phyloP scores from a whole-genome alignment of 92 coral and sea anemone genomes.

The Pocillopora grandis region DNA sequence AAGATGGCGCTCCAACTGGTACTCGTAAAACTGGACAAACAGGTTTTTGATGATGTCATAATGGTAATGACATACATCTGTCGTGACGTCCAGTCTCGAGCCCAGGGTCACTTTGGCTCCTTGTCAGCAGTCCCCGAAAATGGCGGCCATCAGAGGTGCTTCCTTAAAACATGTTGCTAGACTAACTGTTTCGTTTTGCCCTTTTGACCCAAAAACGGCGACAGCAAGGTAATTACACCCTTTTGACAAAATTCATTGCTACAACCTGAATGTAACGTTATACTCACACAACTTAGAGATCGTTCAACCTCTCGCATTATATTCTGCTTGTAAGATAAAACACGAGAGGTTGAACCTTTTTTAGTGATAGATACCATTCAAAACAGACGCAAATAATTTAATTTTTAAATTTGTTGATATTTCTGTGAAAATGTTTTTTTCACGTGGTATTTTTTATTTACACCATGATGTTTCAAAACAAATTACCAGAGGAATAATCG shows the following conservation, averaged over 20 bases:
- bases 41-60: slow-evolving; percentile 43
- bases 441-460: too few relatives aligned
- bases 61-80: not conserved
- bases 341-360: too few relatives aligned
- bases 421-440: too few relatives aligned
- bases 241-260: not conserved
- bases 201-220: slow-evolving; percentile 85
- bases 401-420: too few relatives aligned
- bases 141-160: slow-evolving; percentile 93
- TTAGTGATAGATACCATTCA: too few relatives aligned
- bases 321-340: too few relatives aligned
- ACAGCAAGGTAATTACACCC: slow-evolving; percentile 73
- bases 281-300: not conserved
- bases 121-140: slow-evolving; percentile 30
- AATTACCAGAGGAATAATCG: too few relatives aligned
- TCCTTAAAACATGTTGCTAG: slow-evolving; percentile 80
- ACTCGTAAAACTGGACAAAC: slow-evolving; percentile 46
- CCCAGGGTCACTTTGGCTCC: not conserved
- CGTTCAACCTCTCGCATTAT: too few relatives aligned
- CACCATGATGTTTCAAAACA: too few relatives aligned
- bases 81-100: not conserved
- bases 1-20: slow-evolving; percentile 16
- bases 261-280: not conserved
- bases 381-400: too few relatives aligned
- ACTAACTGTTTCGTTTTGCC: slow-evolving; percentile 84